Conservation (phyloP, 2,113 vertebrate species). For the Serilophus lunatus region DNA sequence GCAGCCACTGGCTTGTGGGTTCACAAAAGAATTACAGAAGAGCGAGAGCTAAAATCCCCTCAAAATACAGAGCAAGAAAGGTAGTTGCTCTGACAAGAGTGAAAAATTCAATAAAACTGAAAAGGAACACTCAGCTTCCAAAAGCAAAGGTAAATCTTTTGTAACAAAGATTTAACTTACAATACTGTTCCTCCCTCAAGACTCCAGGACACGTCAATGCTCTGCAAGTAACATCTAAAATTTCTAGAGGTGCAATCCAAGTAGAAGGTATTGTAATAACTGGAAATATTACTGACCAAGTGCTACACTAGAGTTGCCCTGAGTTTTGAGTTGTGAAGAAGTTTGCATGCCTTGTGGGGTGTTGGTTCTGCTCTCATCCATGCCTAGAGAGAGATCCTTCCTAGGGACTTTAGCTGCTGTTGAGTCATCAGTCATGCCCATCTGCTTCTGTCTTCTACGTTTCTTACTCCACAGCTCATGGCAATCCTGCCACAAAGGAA, state of each 20-base stretch:
- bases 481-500: constrained; percentile 98
- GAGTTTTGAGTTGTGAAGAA: constrained; percentile 83
- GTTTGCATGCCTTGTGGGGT: constrained; percentile 91
- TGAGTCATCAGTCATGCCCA: constrained; percentile 87
- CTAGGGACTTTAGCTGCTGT: constrained; percentile 87
- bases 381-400: constrained; percentile 88
- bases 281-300: constrained; percentile 75
- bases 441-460: constrained; percentile 94
- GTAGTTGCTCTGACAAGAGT: neutral
- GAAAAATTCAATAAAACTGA: neutral
- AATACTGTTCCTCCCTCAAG: constrained; percentile 13
- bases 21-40: neutral
- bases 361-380: constrained; percentile 94
- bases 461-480: constrained; percentile 99
- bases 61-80: neutral
- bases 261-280: constrained; percentile 18
- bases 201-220: neutral
- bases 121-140: neutral
- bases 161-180: constrained; percentile 24
- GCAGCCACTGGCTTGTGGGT: neutral
- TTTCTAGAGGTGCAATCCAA: constrained; percentile 40
- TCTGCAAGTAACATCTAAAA: constrained; percentile 14
- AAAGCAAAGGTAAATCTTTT: neutral
- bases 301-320: constrained; percentile 76
- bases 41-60: neutral